Percentiles rank a stretch among this genome's conserved stretches.
Evolutionary conservation across 2,113 vertebrate species (phyloP).

Genomic region (Irena cyanogastra): DNA sequence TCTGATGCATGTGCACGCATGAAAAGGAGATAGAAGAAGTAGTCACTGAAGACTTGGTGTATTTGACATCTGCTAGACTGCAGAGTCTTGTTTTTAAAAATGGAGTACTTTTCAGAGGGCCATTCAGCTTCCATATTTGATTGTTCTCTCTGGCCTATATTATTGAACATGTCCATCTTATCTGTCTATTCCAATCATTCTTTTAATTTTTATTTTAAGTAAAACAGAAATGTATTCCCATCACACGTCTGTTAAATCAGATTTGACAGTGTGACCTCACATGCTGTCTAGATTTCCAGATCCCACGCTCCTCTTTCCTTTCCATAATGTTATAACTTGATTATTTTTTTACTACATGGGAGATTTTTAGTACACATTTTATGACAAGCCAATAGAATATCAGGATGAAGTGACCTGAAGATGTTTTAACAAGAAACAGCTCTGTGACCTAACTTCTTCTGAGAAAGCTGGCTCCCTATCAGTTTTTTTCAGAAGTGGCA

Average conservation of each 20-base stretch:
- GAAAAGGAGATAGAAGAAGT: neutral
- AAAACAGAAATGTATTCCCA: neutral
- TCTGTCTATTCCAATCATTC: neutral
- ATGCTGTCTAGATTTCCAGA: neutral
- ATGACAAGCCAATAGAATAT: neutral
- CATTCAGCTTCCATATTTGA: neutral
- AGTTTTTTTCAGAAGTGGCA: neutral
- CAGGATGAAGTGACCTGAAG: neutral
- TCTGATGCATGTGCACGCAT: fast-evolving
- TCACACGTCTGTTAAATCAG: neutral
- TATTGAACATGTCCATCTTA: neutral
- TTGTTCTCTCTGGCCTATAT: neutral
- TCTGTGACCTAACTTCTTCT: neutral
- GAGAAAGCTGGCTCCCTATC: neutral
- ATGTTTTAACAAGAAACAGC: neutral
- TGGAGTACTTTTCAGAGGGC: neutral
- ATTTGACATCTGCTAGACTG: neutral
- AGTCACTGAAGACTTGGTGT: neutral
- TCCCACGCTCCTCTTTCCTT: neutral
- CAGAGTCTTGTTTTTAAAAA: neutral
- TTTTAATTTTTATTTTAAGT: neutral
- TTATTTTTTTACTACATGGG: neutral
- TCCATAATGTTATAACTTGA: neutral
- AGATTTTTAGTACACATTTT: neutral
- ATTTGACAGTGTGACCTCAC: neutral